These are phyloP conservation scores for Drosophila rubida DNA, from an alignment of 2,888 invertebrate genomes.

Conservation along the genomic window DNA sequence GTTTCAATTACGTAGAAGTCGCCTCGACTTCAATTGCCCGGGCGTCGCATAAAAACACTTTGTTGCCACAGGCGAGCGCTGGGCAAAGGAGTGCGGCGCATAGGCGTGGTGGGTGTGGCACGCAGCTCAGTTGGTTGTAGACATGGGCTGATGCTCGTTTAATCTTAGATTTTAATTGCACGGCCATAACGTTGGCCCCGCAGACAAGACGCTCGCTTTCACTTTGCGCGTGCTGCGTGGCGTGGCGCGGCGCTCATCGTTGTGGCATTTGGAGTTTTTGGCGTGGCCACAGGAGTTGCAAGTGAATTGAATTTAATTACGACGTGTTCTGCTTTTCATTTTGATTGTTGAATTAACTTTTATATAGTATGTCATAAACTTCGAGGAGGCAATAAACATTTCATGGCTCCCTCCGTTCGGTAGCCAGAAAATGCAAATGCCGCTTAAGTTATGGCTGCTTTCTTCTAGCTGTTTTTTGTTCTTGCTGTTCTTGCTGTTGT, in stretches of 20 bases:
- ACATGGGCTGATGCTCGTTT: slow-evolving; percentile 66
- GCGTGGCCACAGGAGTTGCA: slow-evolving; percentile 48
- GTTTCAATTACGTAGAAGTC: slow-evolving; percentile 36
- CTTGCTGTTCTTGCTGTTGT: neutral
- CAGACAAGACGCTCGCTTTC: slow-evolving; percentile 37
- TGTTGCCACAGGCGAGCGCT: slow-evolving; percentile 47
- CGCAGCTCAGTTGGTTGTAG: slow-evolving; percentile 13
- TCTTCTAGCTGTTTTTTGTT: too few relatives aligned
- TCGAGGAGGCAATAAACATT: slow-evolving; percentile 48
- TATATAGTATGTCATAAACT: slow-evolving; percentile 65
- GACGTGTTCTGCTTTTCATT: slow-evolving; percentile 61
- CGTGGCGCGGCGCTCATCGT: too few relatives aligned
- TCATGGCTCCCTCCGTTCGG: slow-evolving; percentile 26
- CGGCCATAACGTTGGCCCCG: slow-evolving; percentile 62
- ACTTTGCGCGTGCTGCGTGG: too few relatives aligned
- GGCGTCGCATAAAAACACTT: slow-evolving; percentile 68
- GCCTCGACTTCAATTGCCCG: slow-evolving; percentile 56
- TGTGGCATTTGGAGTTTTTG: neutral
- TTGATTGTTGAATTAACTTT: slow-evolving; percentile 71
- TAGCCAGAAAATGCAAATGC: slow-evolving; percentile 55
- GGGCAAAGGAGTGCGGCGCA: slow-evolving; percentile 15
- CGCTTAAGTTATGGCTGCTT: slow-evolving; percentile 12
- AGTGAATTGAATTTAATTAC: slow-evolving; percentile 81
- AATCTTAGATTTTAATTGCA: slow-evolving; percentile 77
- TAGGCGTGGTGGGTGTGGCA: slow-evolving; percentile 18